Evolutionary conservation across 2,888 invertebrate genomes (phyloP).

Genomic region (Oeneis ivallda): DNA sequence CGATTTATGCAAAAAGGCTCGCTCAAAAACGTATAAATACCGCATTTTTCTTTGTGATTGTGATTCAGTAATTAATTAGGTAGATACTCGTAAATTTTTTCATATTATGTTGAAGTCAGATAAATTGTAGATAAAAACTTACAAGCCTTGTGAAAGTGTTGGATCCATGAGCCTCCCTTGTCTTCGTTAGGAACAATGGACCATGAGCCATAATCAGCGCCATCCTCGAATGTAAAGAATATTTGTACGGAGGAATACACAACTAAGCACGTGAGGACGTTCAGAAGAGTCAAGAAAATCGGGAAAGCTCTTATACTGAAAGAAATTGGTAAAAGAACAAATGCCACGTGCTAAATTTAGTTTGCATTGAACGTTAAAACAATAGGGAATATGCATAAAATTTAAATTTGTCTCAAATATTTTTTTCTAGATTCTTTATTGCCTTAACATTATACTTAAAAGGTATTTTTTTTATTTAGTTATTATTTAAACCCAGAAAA

Average conservation of each 20-base stretch:
- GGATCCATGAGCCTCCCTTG: conserved; percentile 62
- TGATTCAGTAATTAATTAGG: no score
- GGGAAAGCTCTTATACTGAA: conserved; percentile 59
- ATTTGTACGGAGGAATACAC: conserved; percentile 59
- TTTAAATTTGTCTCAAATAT: no score
- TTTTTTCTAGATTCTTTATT: no score
- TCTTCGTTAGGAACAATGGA: conserved; percentile 52
- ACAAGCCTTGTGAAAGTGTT: conserved; percentile 54
- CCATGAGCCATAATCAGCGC: conserved; percentile 38
- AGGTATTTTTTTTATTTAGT: no score
- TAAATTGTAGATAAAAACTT: conserved; percentile 22
- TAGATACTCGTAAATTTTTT: not conserved
- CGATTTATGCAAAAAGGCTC: no score
- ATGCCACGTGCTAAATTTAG: not conserved
- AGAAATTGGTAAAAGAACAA: not conserved
- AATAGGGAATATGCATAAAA: no score
- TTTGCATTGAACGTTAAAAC: no score
- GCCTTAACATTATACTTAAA: no score
- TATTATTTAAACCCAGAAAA: no score
- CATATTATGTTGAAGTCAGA: not conserved
- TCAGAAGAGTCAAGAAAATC: conserved; percentile 56
- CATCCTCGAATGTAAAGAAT: conserved; percentile 35
- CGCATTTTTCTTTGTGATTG: no score
- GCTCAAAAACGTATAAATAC: no score
- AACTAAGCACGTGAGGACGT: conserved; percentile 57